Evolutionary conservation across 2,797 vertebrate species (phyloP).

Genomic region (Sandelia bainsii): DNA sequence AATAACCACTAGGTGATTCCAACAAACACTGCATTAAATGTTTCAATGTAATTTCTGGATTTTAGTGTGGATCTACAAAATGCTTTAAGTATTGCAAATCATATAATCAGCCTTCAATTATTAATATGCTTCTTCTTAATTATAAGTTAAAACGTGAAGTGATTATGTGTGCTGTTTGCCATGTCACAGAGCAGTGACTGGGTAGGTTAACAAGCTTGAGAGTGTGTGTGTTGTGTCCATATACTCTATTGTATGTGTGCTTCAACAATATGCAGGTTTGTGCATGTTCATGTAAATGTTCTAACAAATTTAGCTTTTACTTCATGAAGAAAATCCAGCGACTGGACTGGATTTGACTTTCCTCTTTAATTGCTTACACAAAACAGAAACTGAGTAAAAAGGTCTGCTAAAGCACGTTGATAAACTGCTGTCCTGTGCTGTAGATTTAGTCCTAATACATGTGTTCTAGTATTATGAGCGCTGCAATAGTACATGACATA

Average conservation of each 20-base stretch:
- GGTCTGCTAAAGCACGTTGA: conserved; percentile 31
- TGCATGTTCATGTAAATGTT: conserved; percentile 8
- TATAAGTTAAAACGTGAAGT: neutral
- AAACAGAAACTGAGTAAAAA: neutral
- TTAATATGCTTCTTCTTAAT: neutral
- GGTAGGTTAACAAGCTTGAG: conserved; percentile 12
- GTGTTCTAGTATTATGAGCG: conserved; percentile 42
- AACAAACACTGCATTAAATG: too few relatives aligned
- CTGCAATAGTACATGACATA: conserved; percentile 56
- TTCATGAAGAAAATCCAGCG: conserved; percentile 32
- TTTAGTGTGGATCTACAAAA: neutral
- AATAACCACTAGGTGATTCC: neutral
- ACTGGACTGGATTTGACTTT: conserved; percentile 16
- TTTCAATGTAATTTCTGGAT: neutral
- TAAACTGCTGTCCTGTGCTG: neutral
- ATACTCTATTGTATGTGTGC: neutral
- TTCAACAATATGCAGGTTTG: neutral
- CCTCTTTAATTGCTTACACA: neutral
- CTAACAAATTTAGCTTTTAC: conserved; percentile 45
- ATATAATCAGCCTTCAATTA: neutral
- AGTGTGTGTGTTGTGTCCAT: neutral
- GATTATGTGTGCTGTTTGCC: neutral
- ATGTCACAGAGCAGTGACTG: conserved; percentile 5
- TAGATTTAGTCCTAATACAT: conserved; percentile 51
- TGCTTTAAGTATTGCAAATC: neutral